These are phyloP conservation scores for Drepana arcuata DNA, from an alignment of 1,140 invertebrate species.

Conservation along the genomic window DNA sequence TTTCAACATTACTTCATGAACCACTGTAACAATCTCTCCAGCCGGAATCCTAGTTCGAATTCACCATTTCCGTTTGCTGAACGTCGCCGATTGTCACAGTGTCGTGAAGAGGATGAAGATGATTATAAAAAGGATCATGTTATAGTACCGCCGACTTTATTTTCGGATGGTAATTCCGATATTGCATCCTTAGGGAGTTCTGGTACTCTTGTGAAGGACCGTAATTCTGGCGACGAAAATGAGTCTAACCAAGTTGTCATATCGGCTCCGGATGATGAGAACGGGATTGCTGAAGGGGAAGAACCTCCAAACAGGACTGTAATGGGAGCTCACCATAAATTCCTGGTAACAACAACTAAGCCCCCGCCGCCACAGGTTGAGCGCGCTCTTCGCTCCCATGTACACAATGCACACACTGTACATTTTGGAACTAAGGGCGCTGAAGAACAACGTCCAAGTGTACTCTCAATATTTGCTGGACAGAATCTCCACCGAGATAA, in stretches of 20 bases:
- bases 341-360: constrained; percentile 49
- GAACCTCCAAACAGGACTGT: constrained; percentile 52
- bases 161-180: constrained; percentile 18
- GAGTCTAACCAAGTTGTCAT: constrained; percentile 9
- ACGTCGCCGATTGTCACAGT: constrained; percentile 82
- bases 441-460: constrained; percentile 71
- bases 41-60: constrained; percentile 69
- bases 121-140: constrained; percentile 72
- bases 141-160: constrained; percentile 14
- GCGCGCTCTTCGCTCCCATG: constrained; percentile 69
- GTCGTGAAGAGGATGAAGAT: constrained; percentile 86
- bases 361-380: constrained; percentile 42
- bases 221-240: constrained; percentile 11
- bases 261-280: constrained; percentile 5
- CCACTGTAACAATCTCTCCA: constrained; percentile 78
- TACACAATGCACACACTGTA: constrained; percentile 75
- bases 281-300: constrained; percentile 9
- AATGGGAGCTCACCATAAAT: constrained; percentile 52
- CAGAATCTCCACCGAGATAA: constrained; percentile 82
- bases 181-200: constrained; percentile 16
- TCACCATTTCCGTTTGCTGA: constrained; percentile 74
- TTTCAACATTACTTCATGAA: constrained; percentile 83
- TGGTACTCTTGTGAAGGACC: constrained; percentile 3
- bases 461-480: constrained; percentile 71
- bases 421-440: constrained; percentile 74